Conservation (phyloP, 2,888 invertebrate species). For the Tubulanus polymorphus region DNA sequence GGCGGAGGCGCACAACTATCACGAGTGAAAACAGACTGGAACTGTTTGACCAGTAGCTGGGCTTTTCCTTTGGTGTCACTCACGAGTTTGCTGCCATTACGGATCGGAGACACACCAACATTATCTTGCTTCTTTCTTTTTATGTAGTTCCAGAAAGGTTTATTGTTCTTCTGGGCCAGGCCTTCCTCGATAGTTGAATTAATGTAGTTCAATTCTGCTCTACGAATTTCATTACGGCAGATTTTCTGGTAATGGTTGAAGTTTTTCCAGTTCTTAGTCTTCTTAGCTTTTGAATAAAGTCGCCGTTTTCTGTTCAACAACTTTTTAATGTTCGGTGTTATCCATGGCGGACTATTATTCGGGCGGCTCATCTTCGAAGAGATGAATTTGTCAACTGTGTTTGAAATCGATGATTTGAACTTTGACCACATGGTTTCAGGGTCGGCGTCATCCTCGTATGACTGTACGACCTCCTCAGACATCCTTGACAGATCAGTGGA, state of each 20-base stretch:
- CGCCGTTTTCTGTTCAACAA: neutral
- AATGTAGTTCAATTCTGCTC: too few relatives aligned
- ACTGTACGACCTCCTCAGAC: too few relatives aligned
- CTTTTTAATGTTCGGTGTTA: neutral
- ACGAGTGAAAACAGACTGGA: neutral
- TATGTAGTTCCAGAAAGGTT: too few relatives aligned
- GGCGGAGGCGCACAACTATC: too few relatives aligned
- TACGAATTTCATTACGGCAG: too few relatives aligned
- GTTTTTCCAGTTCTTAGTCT: neutral
- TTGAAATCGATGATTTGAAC: too few relatives aligned
- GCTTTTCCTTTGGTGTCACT: neutral
- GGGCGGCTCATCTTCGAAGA: neutral
- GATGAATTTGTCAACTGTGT: neutral
- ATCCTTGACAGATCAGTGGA: neutral
- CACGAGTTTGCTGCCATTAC: neutral
- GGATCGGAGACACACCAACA: neutral
- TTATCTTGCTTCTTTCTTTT: too few relatives aligned
- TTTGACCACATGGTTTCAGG: too few relatives aligned
- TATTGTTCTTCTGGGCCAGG: too few relatives aligned
- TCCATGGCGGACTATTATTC: neutral
- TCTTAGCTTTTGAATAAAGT: neutral
- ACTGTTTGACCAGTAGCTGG: neutral
- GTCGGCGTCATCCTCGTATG: too few relatives aligned
- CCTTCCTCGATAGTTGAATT: too few relatives aligned
- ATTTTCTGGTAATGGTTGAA: too few relatives aligned